Base-by-base conservation (phyloP, 2,888 invertebrate genomes). In the Stictocephala bisonia region DNA sequence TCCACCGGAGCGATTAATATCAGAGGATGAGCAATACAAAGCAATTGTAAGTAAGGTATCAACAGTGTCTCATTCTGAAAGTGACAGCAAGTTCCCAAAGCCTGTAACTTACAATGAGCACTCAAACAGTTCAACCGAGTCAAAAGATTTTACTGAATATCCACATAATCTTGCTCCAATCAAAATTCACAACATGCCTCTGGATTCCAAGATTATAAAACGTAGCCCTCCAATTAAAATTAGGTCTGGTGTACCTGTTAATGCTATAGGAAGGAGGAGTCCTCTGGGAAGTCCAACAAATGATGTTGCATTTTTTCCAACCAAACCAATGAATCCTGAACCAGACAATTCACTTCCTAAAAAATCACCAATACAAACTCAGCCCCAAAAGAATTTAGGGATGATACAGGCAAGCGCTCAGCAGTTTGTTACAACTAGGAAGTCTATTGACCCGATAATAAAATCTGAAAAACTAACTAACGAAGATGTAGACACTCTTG, bases 401-500 rank as follows among this genome's bases (percentile, higher is more conserved):
- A 44, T 15, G n/a, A 44, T n/a, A n/a, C 4, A 11, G 27, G 15
- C 41, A 26, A 35, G 2, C n/a, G 4, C 41, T 11, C 27, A 24
- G 27, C 41, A 41, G 15, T 22, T 11, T 7, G 27, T 6, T 1
- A 9, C 40, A 3, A 18, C 41, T 2, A 64, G 64, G 22, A 64
- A 64, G 27, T 64, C 64, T 15, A 44, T 64, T 13, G 44, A 64
- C 18, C 15, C 22, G 15, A 70, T 41, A 24, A 18, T 71, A 4
- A 71, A 71, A 56, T 26, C 58, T 24, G 70, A 71, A 71, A 1
- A 1, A 26, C 68, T 15, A 56, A 40, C 11, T n/a, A 58, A 71
- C n/a, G 70, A 70, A 18, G 70, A 70, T 3, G 3, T 71, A 48
- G 76, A 75, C 27, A 72, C 71, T 22, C 60, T 70, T 1, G 73